Conservation (phyloP, 2,113 vertebrate species). For the Pseudorhombus dupliciocellatus region DNA sequence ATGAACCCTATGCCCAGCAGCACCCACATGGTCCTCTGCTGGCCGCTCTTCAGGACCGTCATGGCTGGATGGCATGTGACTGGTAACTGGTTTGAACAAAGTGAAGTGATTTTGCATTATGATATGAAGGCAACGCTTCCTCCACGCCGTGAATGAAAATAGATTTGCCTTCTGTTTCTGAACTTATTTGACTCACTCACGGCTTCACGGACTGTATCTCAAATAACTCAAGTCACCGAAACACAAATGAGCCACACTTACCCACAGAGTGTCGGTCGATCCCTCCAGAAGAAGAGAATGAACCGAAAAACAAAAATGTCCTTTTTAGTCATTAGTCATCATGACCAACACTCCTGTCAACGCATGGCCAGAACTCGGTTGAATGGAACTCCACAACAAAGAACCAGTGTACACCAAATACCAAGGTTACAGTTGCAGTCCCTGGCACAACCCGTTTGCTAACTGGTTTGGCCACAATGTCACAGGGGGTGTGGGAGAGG, state of each 20-base stretch:
- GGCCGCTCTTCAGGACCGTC: background rate
- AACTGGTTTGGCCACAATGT: background rate
- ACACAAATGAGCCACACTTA: background rate
- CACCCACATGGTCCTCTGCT: background rate
- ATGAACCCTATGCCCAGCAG: constrained; percentile 6
- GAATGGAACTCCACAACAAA: background rate
- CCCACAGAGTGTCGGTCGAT: background rate
- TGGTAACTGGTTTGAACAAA: background rate
- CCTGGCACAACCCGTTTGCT: background rate
- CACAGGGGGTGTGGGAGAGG: no score
- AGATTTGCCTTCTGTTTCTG: no score
- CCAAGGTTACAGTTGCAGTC: background rate
- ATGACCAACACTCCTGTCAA: background rate
- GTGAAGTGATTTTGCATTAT: background rate
- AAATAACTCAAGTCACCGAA: no score
- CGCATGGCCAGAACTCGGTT: no score
- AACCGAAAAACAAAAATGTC: background rate
- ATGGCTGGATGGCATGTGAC: constrained; percentile 1
- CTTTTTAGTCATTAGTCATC: no score
- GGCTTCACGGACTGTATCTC: no score
- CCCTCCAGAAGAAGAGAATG: background rate
- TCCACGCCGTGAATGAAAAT: no score
- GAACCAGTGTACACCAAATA: background rate
- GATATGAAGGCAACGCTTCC: no score
- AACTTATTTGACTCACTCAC: no score